These are phyloP conservation scores for Ephestia elutella DNA, from an alignment of 1,140 invertebrate species.

Conservation along the genomic window DNA sequence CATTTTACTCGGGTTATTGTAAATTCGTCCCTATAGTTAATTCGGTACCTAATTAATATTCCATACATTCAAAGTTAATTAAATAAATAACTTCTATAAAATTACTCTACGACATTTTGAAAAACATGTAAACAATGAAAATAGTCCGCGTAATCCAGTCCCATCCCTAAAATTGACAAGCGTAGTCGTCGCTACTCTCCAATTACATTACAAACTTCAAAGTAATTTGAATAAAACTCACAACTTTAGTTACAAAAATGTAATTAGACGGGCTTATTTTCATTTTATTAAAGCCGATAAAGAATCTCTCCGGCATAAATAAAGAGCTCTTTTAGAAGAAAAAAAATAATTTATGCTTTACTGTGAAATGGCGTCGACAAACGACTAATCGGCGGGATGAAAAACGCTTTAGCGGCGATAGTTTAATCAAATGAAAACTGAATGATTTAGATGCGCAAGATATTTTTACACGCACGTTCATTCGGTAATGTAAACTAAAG, in stretches of 20 bases:
- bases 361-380: not conserved
- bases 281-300: constrained; percentile 1
- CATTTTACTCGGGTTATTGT: too few species aligned
- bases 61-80: too few species aligned
- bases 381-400: not conserved
- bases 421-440: not conserved
- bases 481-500: not conserved
- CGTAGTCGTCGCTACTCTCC: constrained; percentile 14
- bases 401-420: not conserved
- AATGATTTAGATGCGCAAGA: not conserved
- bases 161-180: constrained; percentile 9
- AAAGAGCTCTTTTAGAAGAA: not conserved
- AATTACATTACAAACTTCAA: constrained; percentile 1
- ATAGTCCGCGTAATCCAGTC: not conserved
- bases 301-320: not conserved
- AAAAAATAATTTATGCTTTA: not conserved
- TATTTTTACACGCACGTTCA: not conserved
- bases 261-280: constrained; percentile 8
- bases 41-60: too few species aligned
- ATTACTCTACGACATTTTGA: too few species aligned
- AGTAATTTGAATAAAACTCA: constrained; percentile 9
- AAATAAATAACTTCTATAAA: too few species aligned
- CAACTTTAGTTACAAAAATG: constrained; percentile 1
- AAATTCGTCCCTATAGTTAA: too few species aligned
- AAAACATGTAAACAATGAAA: not conserved